Evolutionary conservation across 2,888 invertebrate genomes (phyloP), one percentile per base, ranked within the genome.

Genomic region (Ethmia dodecea): DNA sequence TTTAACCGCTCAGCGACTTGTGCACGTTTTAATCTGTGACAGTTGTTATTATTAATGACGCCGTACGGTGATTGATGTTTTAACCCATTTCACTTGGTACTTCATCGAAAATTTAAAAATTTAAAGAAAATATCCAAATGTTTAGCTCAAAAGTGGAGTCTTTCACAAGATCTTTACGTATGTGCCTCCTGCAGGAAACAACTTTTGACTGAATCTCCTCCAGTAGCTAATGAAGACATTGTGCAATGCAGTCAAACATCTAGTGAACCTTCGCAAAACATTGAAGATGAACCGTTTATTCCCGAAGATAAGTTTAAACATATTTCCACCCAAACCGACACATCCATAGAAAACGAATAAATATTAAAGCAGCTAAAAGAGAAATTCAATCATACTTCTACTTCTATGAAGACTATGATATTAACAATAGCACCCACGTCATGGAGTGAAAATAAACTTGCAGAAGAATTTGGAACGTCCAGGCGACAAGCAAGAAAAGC

Each of bases 401-500:
- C 38, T 25, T 28, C 40, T 13, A 33, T 38, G 12, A 40, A 37
- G 14, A 43, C 31, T 3, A 36, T 46, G 37, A 46, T 49, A 25
- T 15, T 45, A 0, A 47, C 45, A 3, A 28, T 46, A 20, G 45
- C 42, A 26, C 45, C 45, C 0, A 43, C 16, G 15, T 47, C 45
- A 13, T 45, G 45, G 40, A 43, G 40, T 32, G 42, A 46, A 27
- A 48, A 46, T 36, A 48, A 37, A 38, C 41, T 47, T 14, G 40
- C 47, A 1, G 31, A 46, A 37, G 43, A 44, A 22, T 45, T 47
- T 34, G 32, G 26, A 24, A 46, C 45, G n/a, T 49, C 52, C 6
- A 18, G 45, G 11, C 40, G 46, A 4, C 50, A 54, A 39, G 46
- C 52, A 16, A 48, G 18, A 44, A 49, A 55, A 43, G 45, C 50